Percentiles rank a stretch among this genome's conserved stretches.
Evolutionary conservation across 2,888 invertebrate species (phyloP).

Genomic region (Ophion slaviceki): DNA sequence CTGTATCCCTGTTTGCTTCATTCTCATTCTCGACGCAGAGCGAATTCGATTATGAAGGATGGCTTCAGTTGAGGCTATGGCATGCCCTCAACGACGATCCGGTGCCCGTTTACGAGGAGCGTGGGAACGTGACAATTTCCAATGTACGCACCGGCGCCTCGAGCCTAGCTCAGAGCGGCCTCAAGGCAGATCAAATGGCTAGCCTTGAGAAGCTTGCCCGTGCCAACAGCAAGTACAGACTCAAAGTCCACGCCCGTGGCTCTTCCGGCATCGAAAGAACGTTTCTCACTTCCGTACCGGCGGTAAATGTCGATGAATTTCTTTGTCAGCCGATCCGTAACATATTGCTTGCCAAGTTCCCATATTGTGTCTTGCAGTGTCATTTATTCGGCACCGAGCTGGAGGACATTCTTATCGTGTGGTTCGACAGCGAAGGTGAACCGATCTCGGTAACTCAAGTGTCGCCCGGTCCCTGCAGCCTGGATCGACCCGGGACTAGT

Average conservation of each 20-base stretch:
- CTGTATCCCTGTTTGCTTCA: neutral
- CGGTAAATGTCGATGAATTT: slow-evolving; percentile 84
- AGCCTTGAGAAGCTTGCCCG: slow-evolving; percentile 87
- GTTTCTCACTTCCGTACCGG: slow-evolving; percentile 92
- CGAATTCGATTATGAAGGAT: slow-evolving; percentile 90
- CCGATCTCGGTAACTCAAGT: slow-evolving; percentile 89
- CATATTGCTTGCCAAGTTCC: neutral
- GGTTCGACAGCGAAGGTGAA: slow-evolving; percentile 91
- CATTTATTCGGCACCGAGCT: slow-evolving; percentile 90
- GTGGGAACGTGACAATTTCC: slow-evolving; percentile 89
- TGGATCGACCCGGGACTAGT: slow-evolving; percentile 83
- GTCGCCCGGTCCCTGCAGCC: slow-evolving; percentile 83
- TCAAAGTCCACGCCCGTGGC: slow-evolving; percentile 88
- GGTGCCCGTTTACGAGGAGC: slow-evolving; percentile 86
- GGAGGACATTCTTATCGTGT: slow-evolving; percentile 91
- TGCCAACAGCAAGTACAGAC: slow-evolving; percentile 89
- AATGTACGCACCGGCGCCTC: slow-evolving; percentile 89
- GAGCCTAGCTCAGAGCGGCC: slow-evolving; percentile 86
- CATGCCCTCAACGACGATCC: slow-evolving; percentile 87
- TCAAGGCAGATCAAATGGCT: slow-evolving; percentile 85
- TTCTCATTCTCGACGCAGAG: slow-evolving; percentile 79
- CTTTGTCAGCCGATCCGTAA: neutral
- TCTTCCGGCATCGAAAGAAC: slow-evolving; percentile 88
- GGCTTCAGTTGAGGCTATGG: slow-evolving; percentile 89
- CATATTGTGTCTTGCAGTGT: slow-evolving; percentile 84